These are phyloP conservation scores for Gnatocerus cornutus DNA, from an alignment of 2,888 invertebrate species.

Conservation along the genomic window DNA sequence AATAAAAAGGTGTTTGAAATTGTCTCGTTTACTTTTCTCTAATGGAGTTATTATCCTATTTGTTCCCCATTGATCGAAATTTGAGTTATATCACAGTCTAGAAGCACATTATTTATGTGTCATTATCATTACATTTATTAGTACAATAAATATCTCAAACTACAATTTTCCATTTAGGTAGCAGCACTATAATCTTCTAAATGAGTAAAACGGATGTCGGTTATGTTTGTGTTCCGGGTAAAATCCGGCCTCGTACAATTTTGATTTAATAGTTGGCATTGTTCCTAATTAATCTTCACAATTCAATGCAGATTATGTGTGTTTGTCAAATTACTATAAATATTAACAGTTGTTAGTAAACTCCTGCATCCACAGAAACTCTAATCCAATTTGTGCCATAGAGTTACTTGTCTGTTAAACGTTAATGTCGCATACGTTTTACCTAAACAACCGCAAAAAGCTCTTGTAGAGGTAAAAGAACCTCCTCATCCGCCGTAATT, in stretches of 20 bases:
- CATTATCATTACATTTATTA: too few relatives aligned
- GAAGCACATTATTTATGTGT: too few relatives aligned
- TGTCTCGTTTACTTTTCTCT: too few relatives aligned
- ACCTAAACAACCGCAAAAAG: slow-evolving; percentile 31
- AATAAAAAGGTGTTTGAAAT: too few relatives aligned
- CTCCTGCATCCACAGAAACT: slow-evolving; percentile 17
- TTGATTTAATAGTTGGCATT: slow-evolving; percentile 14
- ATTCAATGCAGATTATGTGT: slow-evolving; percentile 26
- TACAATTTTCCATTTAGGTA: too few relatives aligned
- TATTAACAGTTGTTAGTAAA: slow-evolving; percentile 32
- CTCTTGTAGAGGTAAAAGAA: slow-evolving; percentile 18
- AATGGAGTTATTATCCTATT: too few relatives aligned
- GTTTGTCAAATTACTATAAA: slow-evolving; percentile 36
- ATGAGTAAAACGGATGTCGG: neutral
- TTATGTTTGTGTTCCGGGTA: neutral
- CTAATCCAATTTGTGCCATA: slow-evolving; percentile 33
- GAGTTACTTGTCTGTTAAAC: slow-evolving; percentile 32
- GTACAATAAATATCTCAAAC: too few relatives aligned
- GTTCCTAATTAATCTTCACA: slow-evolving; percentile 27
- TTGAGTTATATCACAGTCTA: too few relatives aligned
- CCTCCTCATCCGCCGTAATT: slow-evolving; percentile 12
- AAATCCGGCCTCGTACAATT: neutral
- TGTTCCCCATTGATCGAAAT: too few relatives aligned
- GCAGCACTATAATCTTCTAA: neutral
- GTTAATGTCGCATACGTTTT: slow-evolving; percentile 33